Conservation (phyloP, 1,140 invertebrate genomes). For the Brachionus plicatilis region DNA sequence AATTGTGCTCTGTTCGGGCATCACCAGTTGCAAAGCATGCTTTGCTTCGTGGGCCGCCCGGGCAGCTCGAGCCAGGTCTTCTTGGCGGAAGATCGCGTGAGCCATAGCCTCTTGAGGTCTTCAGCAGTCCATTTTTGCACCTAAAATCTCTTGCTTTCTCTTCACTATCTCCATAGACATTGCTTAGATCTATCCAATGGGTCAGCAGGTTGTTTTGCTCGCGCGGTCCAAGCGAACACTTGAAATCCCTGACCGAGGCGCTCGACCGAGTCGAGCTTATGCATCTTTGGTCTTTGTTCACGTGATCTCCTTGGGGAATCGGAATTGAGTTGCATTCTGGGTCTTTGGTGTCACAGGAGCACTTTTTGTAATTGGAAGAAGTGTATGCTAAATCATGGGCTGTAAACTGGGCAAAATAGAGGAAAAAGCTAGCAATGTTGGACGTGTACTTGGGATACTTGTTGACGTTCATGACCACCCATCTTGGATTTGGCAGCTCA, state of each 20-base stretch:
- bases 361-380: background rate
- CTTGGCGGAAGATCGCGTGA: background rate
- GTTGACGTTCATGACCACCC: background rate
- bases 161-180: slow-evolving; percentile 7
- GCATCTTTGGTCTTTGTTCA: background rate
- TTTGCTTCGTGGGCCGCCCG: background rate
- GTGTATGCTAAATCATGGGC: background rate
- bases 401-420: slow-evolving; percentile 5
- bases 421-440: background rate
- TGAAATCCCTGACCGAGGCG: background rate
- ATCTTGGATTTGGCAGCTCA: background rate
- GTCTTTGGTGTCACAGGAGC: background rate
- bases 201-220: slow-evolving; percentile 3
- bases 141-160: background rate
- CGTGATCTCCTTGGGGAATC: background rate
- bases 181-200: background rate
- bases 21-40: slow-evolving; percentile 14
- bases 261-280: background rate
- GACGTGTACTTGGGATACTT: background rate
- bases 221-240: background rate
- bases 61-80: background rate
- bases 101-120: background rate
- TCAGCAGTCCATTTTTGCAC: background rate
- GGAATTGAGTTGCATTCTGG: slow-evolving; percentile 17
- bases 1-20: background rate